A percentile compares a stretch with the other conserved stretches of the same genome.
phyloP scores from a whole-genome alignment of 1,140 invertebrate genomes.

The Zaprionus kolodkinae region DNA sequence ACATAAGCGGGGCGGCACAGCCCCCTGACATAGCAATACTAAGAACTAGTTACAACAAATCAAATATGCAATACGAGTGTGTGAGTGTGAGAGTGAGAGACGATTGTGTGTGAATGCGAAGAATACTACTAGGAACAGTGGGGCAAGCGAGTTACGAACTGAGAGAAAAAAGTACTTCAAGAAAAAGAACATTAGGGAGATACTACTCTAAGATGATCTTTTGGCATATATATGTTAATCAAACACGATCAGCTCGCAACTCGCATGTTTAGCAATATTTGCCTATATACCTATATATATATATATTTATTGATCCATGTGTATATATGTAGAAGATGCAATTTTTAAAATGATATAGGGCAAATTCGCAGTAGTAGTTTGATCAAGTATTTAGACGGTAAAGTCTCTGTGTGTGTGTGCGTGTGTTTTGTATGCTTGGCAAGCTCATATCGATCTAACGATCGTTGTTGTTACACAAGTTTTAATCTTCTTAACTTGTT shows the following conservation, averaged over 20 bases:
- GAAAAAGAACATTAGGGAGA: not conserved
- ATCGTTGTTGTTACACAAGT: constrained; percentile 28
- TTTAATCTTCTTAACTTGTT: not conserved
- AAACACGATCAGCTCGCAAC: not conserved
- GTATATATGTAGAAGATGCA: not conserved
- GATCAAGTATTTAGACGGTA: constrained; percentile 1
- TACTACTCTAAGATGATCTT: not conserved
- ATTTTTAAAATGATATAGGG: constrained; percentile 2
- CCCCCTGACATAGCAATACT: constrained; percentile 37
- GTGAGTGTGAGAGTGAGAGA: constrained; percentile 5
- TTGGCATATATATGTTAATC: not conserved
- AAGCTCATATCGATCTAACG: constrained; percentile 38
- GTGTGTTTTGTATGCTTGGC: not conserved
- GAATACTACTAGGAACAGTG: constrained; percentile 4
- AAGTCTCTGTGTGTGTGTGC: not conserved
- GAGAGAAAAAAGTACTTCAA: not conserved
- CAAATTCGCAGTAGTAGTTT: constrained; percentile 23
- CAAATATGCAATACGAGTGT: constrained; percentile 45
- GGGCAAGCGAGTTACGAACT: not conserved
- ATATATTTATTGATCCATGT: constrained; percentile 17
- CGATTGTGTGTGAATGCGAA: constrained; percentile 1
- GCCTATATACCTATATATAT: constrained; percentile 10
- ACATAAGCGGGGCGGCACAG: constrained; percentile 9
- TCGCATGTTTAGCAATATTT: not conserved
- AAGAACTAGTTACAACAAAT: constrained; percentile 34